Base-by-base conservation (phyloP, 1,140 invertebrate species). In the Bombus ignitus region DNA sequence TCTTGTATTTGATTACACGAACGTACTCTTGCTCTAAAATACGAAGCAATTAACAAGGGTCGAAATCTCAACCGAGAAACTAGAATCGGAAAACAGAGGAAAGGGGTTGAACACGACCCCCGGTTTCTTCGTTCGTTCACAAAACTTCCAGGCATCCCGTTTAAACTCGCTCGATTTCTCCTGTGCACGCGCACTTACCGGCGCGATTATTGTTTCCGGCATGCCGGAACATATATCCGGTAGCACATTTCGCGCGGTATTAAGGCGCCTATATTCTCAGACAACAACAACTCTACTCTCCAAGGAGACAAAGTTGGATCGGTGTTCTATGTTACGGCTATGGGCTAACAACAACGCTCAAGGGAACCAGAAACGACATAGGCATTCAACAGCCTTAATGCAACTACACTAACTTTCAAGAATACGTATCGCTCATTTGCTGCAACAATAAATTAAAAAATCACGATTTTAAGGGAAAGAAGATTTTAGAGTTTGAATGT, bases 201-300 rank as follows among this genome's bases (percentile, higher is more conserved):
- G 6, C 42, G 70, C 80, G 83, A 82, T 81, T 82, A 81, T 89
- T 77, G 84, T 87, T 84, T 79, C 74, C 65, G 76, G 73, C 62
- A 71, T 84, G 81, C 79, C 79, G 37, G 68, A 66, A 65, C 79
- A 78, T 71, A 86, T 89, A 87, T 90, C 88, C 76, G 71, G 85
- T 73, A 65, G 82, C 73, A 81, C 83, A 83, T 88, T 87, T 91
- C 68, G 83, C 79, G 72, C 62, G 74, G 87, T 73, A 92, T 92
- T 92, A 92, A 89, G 81, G 66, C 73, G 87, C 82, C 37, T 81
- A 89, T 71, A 77, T 35, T 47, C n/a, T 15, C 79, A 44, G 18
- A 47, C 59, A 42, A 66, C 44, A n/a, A 53, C 42, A 35, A 22
- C 44, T 25, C 12, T n/a, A 12, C 39, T 37, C 28, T 71, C 70